Evolutionary conservation across 2,113 vertebrate species (phyloP).

Genomic region (Syrmaticus mikado): DNA sequence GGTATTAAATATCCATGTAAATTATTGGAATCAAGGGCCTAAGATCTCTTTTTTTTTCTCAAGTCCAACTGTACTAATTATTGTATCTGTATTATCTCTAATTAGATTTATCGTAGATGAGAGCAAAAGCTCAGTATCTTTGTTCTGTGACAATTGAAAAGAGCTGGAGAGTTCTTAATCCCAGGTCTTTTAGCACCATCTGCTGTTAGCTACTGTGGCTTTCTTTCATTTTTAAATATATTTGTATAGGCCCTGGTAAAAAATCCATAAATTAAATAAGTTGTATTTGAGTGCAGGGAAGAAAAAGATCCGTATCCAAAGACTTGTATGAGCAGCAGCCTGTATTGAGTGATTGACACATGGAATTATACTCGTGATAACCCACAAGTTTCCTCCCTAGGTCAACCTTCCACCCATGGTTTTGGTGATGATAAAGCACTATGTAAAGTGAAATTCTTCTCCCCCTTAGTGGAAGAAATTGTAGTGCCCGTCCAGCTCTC

Average conservation of each 20-base stretch:
- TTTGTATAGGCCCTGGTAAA: neutral
- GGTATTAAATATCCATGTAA: neutral
- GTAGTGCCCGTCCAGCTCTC: neutral
- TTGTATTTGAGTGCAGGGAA: neutral
- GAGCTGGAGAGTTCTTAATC: neutral
- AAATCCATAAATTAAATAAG: neutral
- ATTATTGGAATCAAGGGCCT: neutral
- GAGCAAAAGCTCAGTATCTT: neutral
- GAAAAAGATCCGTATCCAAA: accelerated
- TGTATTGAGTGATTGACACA: neutral
- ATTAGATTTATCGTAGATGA: neutral
- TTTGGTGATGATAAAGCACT: neutral
- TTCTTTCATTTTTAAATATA: neutral
- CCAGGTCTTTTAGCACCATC: constrained; percentile 74
- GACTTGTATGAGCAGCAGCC: neutral
- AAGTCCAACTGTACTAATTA: neutral
- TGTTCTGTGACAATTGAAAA: neutral
- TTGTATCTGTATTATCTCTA: neutral
- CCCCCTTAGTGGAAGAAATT: neutral
- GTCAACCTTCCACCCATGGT: neutral
- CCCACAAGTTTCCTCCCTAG: neutral
- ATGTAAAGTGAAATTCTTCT: neutral
- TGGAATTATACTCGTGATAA: neutral
- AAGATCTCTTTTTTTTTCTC: neutral
- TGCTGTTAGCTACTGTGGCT: constrained; percentile 48